Evolutionary conservation across 2,113 vertebrate species (phyloP), one percentile per base, ranked within the genome.

Genomic region (Pantherophis guttatus): DNA sequence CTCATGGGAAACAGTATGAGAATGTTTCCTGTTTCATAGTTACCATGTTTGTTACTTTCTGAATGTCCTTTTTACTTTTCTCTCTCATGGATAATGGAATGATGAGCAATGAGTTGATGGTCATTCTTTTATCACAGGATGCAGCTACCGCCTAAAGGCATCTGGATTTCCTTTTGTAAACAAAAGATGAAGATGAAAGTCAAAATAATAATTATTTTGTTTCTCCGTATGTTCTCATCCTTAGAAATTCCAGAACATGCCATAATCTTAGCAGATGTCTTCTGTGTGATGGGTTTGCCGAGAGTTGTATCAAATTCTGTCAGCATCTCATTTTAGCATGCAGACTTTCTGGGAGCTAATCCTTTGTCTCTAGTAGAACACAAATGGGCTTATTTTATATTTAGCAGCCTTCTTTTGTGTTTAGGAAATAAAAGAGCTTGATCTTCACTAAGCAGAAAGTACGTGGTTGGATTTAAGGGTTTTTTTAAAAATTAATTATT

Each of bases 101-200:
- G 87, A 95, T 94, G 94, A 96, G 95, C 94, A 95, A 96, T 94
- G 93, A 96, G 93, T 95, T 93, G 96, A 96, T 94, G 94, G 93
- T 91, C 88, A 94, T 94, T 86, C 93, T 93, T 81, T 96, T 95
- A 96, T 95, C 94, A 96, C 95, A 97, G 96, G 95, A 97, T 96
- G 93, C 85, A 0, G 93, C 90, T 94, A 94, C 92, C 95, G 95
- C 96, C 48, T 95, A 95, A 92, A 96, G 96, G 95, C 95, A 96
- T 96, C 96, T 97, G 95, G 96, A 96, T 96, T 94, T 92, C 93
- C 94, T 96, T 96, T 96, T 96, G 92, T 95, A 96, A 97, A 96
- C 94, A 96, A 8, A 0, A 70, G 29, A 94, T 95, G 90, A 94
- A 95, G 94, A 93, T 95, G 88, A 92, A 96, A 96, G 95, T 90